Evolutionary conservation across 2,113 vertebrate genomes (phyloP).

Genomic region (Otus sunia): DNA sequence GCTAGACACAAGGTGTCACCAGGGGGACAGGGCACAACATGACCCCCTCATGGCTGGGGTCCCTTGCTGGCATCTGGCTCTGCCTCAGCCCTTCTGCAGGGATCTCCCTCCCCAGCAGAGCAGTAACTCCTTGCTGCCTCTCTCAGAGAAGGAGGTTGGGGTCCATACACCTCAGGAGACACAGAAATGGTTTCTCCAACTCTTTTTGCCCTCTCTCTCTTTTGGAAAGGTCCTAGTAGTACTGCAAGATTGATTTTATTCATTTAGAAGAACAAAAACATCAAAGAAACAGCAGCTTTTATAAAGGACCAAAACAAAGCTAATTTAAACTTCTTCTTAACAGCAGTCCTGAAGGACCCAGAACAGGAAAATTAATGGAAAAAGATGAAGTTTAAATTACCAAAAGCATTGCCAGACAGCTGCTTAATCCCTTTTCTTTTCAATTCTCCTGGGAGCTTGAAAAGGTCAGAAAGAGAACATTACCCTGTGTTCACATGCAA

Average conservation of each 20-base stretch:
- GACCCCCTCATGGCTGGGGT: fast-evolving
- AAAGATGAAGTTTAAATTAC: not conserved
- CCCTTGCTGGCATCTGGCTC: not conserved
- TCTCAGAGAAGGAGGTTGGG: not conserved
- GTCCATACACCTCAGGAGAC: not conserved
- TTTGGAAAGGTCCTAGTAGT: not conserved
- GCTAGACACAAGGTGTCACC: not conserved
- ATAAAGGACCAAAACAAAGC: not conserved
- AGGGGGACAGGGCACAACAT: not conserved
- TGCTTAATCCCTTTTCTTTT: constrained; percentile 45
- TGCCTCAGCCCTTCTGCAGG: not conserved
- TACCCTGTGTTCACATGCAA: not conserved
- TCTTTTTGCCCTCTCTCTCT: not conserved
- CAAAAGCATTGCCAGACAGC: constrained; percentile 10
- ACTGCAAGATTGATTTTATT: not conserved
- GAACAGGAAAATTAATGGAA: not conserved
- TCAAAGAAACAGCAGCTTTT: not conserved
- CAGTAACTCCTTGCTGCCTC: not conserved
- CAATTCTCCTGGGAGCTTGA: constrained; percentile 30
- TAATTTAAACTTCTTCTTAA: not conserved
- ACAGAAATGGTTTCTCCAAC: not conserved
- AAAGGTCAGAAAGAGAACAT: constrained; percentile 60
- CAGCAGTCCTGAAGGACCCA: not conserved
- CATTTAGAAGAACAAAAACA: not conserved
- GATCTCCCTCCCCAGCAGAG: not conserved